A percentile compares a stretch with the other conserved stretches of the same genome.
phyloP scores from a whole-genome alignment of 2,113 vertebrate species.

The Phalacrocorax pelagicus region DNA sequence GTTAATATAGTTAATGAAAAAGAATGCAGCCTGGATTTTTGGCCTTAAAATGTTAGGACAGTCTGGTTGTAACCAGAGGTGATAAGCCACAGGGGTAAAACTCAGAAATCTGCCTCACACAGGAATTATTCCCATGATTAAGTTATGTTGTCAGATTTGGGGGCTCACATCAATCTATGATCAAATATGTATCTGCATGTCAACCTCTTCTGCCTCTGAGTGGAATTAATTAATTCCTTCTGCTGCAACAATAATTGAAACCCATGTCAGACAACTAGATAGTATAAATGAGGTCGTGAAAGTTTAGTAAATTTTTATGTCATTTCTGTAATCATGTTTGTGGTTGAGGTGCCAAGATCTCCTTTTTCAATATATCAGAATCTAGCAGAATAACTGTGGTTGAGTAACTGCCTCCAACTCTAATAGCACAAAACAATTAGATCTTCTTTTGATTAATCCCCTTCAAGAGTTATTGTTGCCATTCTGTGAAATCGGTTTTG shows the following conservation, averaged over 20 bases:
- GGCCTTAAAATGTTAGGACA: not conserved
- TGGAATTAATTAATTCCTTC: constrained; percentile 15
- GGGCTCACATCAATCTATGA: not conserved
- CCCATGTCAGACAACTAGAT: not conserved
- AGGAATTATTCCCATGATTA: not conserved
- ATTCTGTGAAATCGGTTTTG: not conserved
- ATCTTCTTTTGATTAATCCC: not conserved
- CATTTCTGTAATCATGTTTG: constrained; percentile 11
- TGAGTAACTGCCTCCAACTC: not conserved
- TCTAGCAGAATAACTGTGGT: not conserved
- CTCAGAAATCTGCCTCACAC: not conserved
- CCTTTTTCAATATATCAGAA: not conserved
- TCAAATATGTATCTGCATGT: not conserved
- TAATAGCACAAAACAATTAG: not conserved
- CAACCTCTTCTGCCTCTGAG: not conserved
- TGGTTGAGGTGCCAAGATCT: not conserved
- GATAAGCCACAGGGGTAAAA: not conserved
- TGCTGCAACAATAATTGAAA: constrained; percentile 9
- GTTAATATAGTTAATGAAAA: not conserved
- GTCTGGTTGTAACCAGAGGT: not conserved
- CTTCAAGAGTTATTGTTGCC: not conserved
- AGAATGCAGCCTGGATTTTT: not conserved
- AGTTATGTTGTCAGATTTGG: not conserved
- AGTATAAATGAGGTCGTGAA: not conserved
- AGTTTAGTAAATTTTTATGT: constrained; percentile 12